Conservation (phyloP, 2,113 vertebrate species). For the Festucalex cinctus region DNA sequence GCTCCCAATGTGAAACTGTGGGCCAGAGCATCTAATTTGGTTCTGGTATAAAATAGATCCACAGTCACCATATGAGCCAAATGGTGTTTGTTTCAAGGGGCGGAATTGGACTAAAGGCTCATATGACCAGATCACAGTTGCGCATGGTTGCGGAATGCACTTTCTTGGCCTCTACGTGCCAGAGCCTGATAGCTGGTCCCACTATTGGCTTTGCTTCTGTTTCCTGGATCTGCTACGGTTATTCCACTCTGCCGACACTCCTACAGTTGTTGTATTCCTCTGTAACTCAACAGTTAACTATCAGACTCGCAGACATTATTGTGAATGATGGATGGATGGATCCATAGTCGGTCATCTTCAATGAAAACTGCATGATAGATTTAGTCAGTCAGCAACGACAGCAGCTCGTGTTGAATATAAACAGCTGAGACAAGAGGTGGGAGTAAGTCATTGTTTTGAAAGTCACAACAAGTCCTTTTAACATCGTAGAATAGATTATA, state of each 20-base stretch:
- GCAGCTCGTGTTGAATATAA: slow-evolving; percentile 24
- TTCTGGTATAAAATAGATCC: not conserved
- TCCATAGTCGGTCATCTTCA: not conserved
- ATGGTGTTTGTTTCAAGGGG: slow-evolving; percentile 13
- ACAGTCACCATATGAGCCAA: slow-evolving; percentile 1
- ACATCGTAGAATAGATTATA: too few species aligned
- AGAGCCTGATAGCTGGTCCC: slow-evolving; percentile 44
- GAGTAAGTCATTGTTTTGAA: too few species aligned
- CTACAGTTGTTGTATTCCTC: slow-evolving; percentile 3
- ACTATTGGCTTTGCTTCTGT: slow-evolving; percentile 27
- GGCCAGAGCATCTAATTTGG: slow-evolving; percentile 17
- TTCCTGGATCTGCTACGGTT: slow-evolving; percentile 29
- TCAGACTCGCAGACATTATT: not conserved
- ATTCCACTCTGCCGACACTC: slow-evolving; percentile 24
- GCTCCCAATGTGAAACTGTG: not conserved
- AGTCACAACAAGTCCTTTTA: too few species aligned
- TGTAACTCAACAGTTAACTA: not conserved
- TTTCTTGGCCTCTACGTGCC: slow-evolving; percentile 22
- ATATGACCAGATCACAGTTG: slow-evolving; percentile 37
- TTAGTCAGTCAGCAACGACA: slow-evolving; percentile 23
- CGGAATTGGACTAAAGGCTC: slow-evolving; percentile 31
- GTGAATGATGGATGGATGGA: not conserved
- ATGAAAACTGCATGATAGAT: slow-evolving; percentile 9
- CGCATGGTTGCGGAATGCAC: slow-evolving; percentile 41
- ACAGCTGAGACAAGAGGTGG: slow-evolving; percentile 3